phyloP scores from a whole-genome alignment of 30 jellyfish, hydroid and myxozoan genomes.

The Hydractinia echinata region DNA sequence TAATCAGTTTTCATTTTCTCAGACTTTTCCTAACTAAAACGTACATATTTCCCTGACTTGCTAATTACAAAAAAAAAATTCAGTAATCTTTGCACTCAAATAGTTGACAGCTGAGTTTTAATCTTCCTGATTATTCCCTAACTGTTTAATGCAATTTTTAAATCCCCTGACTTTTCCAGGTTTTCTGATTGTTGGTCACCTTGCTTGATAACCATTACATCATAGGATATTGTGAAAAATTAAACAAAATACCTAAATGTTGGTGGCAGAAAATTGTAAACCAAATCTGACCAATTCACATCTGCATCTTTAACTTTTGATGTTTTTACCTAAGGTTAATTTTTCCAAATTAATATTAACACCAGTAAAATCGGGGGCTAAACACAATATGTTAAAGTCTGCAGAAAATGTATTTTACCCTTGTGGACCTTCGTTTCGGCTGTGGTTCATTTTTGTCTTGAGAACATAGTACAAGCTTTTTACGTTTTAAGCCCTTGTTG shows the following conservation, averaged over 20 bases:
- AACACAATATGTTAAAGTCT: not conserved
- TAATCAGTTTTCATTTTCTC: too few species aligned
- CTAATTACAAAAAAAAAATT: too few species aligned
- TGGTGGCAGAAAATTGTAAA: slow-evolving; percentile 62
- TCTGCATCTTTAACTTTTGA: slow-evolving; percentile 71
- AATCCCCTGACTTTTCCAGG: too few species aligned
- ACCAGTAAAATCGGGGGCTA: not conserved
- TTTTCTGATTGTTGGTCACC: too few species aligned
- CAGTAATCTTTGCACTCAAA: too few species aligned
- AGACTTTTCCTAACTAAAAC: too few species aligned
- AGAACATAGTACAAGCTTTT: slow-evolving; percentile 40
- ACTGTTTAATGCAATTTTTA: too few species aligned
- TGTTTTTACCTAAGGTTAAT: slow-evolving; percentile 43
- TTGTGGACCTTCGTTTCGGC: slow-evolving; percentile 80
- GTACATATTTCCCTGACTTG: too few species aligned
- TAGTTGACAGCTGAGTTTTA: too few species aligned
- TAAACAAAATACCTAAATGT: slow-evolving; percentile 25
- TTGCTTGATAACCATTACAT: too few species aligned
- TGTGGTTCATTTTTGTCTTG: slow-evolving; percentile 66
- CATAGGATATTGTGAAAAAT: not conserved
- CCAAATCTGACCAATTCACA: slow-evolving; percentile 63
- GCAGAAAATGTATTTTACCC: slow-evolving; percentile 44
- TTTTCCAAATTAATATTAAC: not conserved
- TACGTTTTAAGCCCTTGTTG: slow-evolving; percentile 46
- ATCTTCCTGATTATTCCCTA: too few species aligned